phyloP scores from a whole-genome alignment of 2,797 vertebrate species.

The Falco naumanni region DNA sequence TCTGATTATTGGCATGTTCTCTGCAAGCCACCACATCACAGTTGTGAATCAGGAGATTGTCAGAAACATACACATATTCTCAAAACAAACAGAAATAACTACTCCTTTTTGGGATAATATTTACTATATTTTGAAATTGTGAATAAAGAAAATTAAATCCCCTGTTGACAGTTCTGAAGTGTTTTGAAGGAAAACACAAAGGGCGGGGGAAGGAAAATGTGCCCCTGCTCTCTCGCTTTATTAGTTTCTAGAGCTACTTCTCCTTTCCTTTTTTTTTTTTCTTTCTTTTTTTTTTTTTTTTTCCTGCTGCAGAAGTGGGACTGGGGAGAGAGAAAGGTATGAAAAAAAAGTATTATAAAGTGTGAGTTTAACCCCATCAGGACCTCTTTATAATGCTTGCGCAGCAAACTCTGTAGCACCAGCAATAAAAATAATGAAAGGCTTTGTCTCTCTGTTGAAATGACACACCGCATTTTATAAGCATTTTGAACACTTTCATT shows the following conservation, averaged over 20 bases:
- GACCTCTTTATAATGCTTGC: slow-evolving; percentile 4
- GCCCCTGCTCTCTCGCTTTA: background rate
- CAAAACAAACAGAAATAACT: background rate
- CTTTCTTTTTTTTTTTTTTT: background rate
- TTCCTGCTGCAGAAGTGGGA: background rate
- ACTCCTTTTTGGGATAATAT: background rate
- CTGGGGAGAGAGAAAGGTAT: no score
- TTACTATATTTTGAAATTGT: background rate
- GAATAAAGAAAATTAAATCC: background rate
- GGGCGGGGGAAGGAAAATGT: rapidly evolving
- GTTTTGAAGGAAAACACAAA: background rate
- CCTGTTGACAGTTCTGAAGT: background rate
- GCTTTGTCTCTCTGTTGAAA: background rate
- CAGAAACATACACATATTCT: background rate
- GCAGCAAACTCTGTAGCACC: background rate
- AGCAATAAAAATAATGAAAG: slow-evolving; percentile 47
- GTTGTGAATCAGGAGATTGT: background rate
- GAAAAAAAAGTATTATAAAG: background rate
- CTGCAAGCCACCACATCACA: background rate
- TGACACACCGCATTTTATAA: background rate
- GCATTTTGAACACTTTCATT: background rate
- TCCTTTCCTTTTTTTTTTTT: background rate
- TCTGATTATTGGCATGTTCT: background rate
- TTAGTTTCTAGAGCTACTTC: background rate
- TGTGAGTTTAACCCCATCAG: slow-evolving; percentile 8